These are phyloP conservation scores for Larimichthys polyactis DNA, from an alignment of 2,113 vertebrate species.

Conservation along the genomic window DNA sequence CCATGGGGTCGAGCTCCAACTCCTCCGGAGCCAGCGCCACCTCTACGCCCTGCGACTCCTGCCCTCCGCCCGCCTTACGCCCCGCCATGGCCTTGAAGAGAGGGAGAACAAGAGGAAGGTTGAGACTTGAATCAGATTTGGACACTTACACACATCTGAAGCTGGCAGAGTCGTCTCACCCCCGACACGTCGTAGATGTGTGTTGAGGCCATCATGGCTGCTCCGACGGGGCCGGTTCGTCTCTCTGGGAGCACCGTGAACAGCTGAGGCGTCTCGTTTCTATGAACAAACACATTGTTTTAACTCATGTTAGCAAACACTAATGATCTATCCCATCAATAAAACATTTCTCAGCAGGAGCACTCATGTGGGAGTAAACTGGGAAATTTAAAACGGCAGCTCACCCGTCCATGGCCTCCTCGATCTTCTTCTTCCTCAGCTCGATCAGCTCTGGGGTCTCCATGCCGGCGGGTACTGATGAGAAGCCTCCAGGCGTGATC, in stretches of 20 bases:
- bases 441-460: conserved; percentile 95
- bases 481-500: conserved; percentile 94
- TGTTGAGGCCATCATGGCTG: conserved; percentile 94
- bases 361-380: neutral
- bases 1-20: conserved; percentile 93
- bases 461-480: conserved; percentile 93
- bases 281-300: conserved; percentile 50
- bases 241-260: conserved; percentile 93
- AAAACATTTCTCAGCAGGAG: neutral
- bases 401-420: conserved; percentile 95
- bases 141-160: too few relatives aligned
- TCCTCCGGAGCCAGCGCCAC: conserved; percentile 93
- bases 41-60: conserved; percentile 90
- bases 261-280: conserved; percentile 93
- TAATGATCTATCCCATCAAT: neutral
- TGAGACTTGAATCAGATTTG: too few relatives aligned
- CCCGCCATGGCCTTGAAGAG: conserved; percentile 83
- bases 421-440: conserved; percentile 96
- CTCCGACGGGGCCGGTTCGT: conserved; percentile 88
- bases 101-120: neutral
- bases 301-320: too few relatives aligned
- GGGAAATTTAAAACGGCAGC: conserved; percentile 29
- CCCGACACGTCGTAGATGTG: conserved; percentile 93
- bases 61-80: conserved; percentile 83
- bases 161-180: conserved; percentile 58